Evolutionary conservation across 2,113 vertebrate genomes (phyloP).

Genomic region (Sisor rabdophorus): DNA sequence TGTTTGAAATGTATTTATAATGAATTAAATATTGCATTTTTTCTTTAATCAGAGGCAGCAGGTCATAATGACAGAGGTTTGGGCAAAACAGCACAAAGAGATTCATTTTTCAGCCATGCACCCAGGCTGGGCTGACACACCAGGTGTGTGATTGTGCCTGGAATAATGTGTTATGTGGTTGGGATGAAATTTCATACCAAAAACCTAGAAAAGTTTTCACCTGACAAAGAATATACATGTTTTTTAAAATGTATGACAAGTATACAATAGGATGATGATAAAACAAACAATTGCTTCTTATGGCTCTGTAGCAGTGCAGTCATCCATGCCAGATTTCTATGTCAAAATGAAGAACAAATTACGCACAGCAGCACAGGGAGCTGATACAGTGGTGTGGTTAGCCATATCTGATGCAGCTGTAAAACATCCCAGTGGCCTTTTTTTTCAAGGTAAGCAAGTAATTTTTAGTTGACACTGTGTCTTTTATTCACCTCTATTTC

Average conservation of each 20-base stretch:
- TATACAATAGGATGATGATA: not conserved
- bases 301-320: conserved; percentile 66
- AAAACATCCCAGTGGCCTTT: conserved; percentile 66
- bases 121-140: conserved; percentile 79
- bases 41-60: conserved; percentile 72
- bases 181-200: not conserved
- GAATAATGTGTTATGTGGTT: not conserved
- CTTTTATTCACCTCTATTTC: no score
- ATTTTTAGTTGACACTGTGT: no score
- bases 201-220: no score
- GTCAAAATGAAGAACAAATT: conserved; percentile 73
- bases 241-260: not conserved
- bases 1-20: not conserved
- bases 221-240: not conserved
- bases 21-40: not conserved
- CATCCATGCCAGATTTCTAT: conserved; percentile 73
- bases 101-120: conserved; percentile 80
- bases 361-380: conserved; percentile 74
- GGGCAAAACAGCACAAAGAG: conserved; percentile 68
- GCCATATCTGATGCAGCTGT: conserved; percentile 58
- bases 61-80: conserved; percentile 77
- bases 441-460: conserved; percentile 75
- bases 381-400: conserved; percentile 74
- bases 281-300: not conserved
- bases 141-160: conserved; percentile 67